Evolutionary conservation across 2,888 invertebrate species (phyloP).

Genomic region (Sturmia bella): DNA sequence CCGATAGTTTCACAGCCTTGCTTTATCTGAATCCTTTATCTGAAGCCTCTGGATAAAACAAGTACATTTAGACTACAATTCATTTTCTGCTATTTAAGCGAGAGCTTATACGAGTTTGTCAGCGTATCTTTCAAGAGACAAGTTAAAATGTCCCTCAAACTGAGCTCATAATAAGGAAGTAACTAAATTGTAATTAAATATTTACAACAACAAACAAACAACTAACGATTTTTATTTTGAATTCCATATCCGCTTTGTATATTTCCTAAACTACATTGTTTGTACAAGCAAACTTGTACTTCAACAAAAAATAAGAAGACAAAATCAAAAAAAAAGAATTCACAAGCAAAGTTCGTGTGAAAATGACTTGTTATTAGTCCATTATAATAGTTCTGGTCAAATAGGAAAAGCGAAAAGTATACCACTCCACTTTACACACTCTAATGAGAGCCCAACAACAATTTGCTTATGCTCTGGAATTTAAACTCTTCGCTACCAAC

Average conservation of each 20-base stretch:
- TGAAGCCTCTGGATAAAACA: too few relatives aligned
- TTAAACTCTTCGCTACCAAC: background rate
- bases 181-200: too few relatives aligned
- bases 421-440: constrained; percentile 24
- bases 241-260: background rate
- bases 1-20: too few relatives aligned
- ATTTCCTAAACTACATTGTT: constrained; percentile 1
- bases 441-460: constrained; percentile 7
- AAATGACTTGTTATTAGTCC: constrained; percentile 39
- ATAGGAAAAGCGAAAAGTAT: background rate
- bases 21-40: too few relatives aligned
- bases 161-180: too few relatives aligned
- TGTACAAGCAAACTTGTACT: background rate
- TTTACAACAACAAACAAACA: too few relatives aligned
- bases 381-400: constrained; percentile 50
- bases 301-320: background rate
- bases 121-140: too few relatives aligned
- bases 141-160: too few relatives aligned
- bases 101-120: too few relatives aligned
- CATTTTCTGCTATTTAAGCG: too few relatives aligned
- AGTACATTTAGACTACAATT: too few relatives aligned
- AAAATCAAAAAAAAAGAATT: background rate
- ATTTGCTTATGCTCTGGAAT: constrained; percentile 48
- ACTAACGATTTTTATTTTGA: too few relatives aligned
- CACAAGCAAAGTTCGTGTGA: constrained; percentile 40